phyloP scores from a whole-genome alignment of 2,113 vertebrate species.

The Phasianus colchicus region DNA sequence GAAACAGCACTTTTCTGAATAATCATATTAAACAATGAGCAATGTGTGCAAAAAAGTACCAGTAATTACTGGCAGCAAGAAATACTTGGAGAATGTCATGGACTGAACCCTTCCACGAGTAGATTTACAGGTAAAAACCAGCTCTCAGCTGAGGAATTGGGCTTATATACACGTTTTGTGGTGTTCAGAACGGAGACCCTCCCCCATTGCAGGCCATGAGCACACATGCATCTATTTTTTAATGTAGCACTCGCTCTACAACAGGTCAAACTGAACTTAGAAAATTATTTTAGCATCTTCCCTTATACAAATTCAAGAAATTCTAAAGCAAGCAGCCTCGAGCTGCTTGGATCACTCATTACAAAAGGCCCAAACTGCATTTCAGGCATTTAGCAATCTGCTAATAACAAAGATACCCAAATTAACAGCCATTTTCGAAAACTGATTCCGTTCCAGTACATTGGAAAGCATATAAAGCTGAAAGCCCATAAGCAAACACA shows the following conservation, averaged over 20 bases:
- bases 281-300: slow-evolving; percentile 41
- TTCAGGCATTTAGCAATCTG: slow-evolving; percentile 19
- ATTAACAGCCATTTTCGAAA: slow-evolving; percentile 26
- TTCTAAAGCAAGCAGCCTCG: slow-evolving; percentile 36
- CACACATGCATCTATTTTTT: slow-evolving; percentile 43
- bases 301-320: slow-evolving; percentile 33
- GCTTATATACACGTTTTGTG: slow-evolving; percentile 67
- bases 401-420: background rate
- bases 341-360: slow-evolving; percentile 37
- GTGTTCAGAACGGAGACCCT: slow-evolving; percentile 48
- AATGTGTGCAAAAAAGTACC: slow-evolving; percentile 75
- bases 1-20: slow-evolving; percentile 81
- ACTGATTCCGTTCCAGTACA: slow-evolving; percentile 1
- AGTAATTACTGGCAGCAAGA: slow-evolving; percentile 66
- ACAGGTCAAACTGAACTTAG: background rate
- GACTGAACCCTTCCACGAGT: slow-evolving; percentile 70
- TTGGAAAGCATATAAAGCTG: slow-evolving; percentile 58
- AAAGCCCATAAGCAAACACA: slow-evolving; percentile 59
- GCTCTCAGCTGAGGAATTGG: slow-evolving; percentile 68
- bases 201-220: slow-evolving; percentile 47
- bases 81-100: slow-evolving; percentile 54
- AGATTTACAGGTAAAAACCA: slow-evolving; percentile 47
- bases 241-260: slow-evolving; percentile 47
- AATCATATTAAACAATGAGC: slow-evolving; percentile 71
- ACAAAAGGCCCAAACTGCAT: slow-evolving; percentile 65